These are phyloP conservation scores for Hydrotaea cyrtoneurina DNA, from an alignment of 2,888 invertebrate species.

Conservation along the genomic window DNA sequence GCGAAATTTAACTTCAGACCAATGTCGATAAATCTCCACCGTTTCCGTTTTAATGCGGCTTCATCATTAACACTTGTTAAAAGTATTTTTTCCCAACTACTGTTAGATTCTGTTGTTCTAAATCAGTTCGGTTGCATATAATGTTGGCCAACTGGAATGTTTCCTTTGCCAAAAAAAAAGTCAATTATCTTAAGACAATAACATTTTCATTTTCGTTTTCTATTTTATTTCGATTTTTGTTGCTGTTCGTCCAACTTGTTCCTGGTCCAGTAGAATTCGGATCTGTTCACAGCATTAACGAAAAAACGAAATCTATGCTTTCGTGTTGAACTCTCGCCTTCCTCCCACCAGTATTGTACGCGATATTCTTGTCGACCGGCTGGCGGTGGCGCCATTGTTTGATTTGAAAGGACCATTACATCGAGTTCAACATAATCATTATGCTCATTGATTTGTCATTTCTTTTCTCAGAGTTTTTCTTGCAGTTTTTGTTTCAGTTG, in stretches of 20 bases:
- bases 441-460: constrained; percentile 48
- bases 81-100: too few relatives aligned
- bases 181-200: constrained; percentile 27
- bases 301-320: constrained; percentile 2
- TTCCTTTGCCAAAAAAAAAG: constrained; percentile 9
- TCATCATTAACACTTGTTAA: too few relatives aligned
- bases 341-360: too few relatives aligned
- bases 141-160: too few relatives aligned
- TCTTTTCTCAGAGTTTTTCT: neutral
- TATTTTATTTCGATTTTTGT: neutral
- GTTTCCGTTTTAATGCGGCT: too few relatives aligned
- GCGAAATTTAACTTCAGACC: too few relatives aligned
- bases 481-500: constrained; percentile 3
- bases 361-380: too few relatives aligned
- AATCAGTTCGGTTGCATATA: too few relatives aligned
- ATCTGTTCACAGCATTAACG: neutral
- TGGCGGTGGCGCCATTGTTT: constrained; percentile 13
- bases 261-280: neutral
- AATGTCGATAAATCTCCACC: too few relatives aligned
- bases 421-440: constrained; percentile 42
- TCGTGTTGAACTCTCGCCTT: neutral
- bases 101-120: too few relatives aligned
- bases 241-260: neutral
- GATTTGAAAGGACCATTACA: constrained; percentile 16
- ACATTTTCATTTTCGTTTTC: constrained; percentile 46